Base-by-base conservation (phyloP, 64 coral and sea anemone genomes). In the Catalaphyllia jardinei region DNA sequence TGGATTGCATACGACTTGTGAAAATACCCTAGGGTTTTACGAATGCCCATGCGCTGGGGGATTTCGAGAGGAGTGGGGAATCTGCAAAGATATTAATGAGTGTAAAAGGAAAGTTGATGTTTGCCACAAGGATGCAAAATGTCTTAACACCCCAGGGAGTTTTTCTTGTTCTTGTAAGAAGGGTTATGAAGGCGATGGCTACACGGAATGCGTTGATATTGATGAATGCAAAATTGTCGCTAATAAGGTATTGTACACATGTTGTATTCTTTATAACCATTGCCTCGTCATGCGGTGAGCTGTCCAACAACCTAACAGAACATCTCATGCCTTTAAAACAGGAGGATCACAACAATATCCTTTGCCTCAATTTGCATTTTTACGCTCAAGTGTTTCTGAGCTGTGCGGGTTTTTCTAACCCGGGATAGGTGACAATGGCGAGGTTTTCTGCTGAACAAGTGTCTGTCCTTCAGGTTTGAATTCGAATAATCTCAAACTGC, bases 141-240 rank as follows among this genome's bases (percentile, higher is more conserved):
- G 81, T 38, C 20, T 52, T 1, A 85, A 85, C 67, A 25, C n/a
- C 13, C 63, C 19, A 51, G 81, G 81, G n/a, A 22, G 20, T 7
- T 85, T 67, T 12, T 38, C 10, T 51, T 85, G 81, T n/a, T 11
- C 10, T 10, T 85, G 81, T 35, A 50, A 42, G 61, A 15, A 30
- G n/a, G 80, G 80, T n/a, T 83, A 46, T 46, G 60, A 46, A 14
- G 80, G 80, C 15, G 8, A 64, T 31, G 20, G 30, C 62, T 22
- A n/a, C 14, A 49, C 46, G 10, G 19, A 67, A 42, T 83, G 80
- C 62, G 63, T 67, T 4, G 60, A 67, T 24, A 2, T 7, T 9
- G 61, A 83, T 83, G 80, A 83, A 67, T 83, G 80, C 19, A 46
- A 65, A 65, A 24, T 65, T 80, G 78, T 12, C 10, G 18, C 25